A percentile compares a stretch with the other conserved stretches of the same genome.
Evolutionary conservation across 2,888 invertebrate genomes (phyloP).

Genomic region (Cryptophagus acutangulus): DNA sequence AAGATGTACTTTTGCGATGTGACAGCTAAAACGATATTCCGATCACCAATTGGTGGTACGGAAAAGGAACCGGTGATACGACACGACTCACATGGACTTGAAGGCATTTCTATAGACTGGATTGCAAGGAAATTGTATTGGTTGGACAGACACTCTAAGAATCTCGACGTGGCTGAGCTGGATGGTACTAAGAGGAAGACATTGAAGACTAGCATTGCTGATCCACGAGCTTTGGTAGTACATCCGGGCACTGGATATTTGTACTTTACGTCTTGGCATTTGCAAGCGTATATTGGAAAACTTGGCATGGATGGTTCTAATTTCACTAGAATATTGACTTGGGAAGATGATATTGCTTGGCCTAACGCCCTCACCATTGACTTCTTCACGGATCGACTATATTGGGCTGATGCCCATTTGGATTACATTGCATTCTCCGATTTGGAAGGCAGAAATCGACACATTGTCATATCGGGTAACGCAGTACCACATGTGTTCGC

Average conservation of each 20-base stretch:
- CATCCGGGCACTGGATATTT: conserved; percentile 92
- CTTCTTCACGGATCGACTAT: conserved; percentile 90
- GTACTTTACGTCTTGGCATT: conserved; percentile 95
- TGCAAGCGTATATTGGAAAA: conserved; percentile 93
- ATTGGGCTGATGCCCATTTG: conserved; percentile 97
- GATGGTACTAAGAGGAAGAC: conserved; percentile 90
- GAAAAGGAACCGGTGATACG: conserved; percentile 80
- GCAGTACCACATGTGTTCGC: conserved; percentile 95
- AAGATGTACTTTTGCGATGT: conserved; percentile 96
- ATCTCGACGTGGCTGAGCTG: conserved; percentile 90
- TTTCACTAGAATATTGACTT: conserved; percentile 80
- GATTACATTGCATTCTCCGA: conserved; percentile 96
- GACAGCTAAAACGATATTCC: conserved; percentile 88
- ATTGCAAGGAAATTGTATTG: conserved; percentile 93
- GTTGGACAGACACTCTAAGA: conserved; percentile 92
- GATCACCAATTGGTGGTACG: conserved; percentile 58
- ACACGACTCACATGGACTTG: conserved; percentile 93
- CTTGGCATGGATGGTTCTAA: conserved; percentile 96
- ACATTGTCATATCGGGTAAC: conserved; percentile 72
- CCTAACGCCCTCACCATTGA: conserved; percentile 97
- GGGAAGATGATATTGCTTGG: conserved; percentile 96
- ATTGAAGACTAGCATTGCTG: conserved; percentile 80
- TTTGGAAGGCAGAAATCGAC: conserved; percentile 83
- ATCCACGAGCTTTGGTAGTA: conserved; percentile 90
- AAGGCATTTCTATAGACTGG: conserved; percentile 97